phyloP scores from a whole-genome alignment of 2,797 vertebrate species.

The Danio kyathit region DNA sequence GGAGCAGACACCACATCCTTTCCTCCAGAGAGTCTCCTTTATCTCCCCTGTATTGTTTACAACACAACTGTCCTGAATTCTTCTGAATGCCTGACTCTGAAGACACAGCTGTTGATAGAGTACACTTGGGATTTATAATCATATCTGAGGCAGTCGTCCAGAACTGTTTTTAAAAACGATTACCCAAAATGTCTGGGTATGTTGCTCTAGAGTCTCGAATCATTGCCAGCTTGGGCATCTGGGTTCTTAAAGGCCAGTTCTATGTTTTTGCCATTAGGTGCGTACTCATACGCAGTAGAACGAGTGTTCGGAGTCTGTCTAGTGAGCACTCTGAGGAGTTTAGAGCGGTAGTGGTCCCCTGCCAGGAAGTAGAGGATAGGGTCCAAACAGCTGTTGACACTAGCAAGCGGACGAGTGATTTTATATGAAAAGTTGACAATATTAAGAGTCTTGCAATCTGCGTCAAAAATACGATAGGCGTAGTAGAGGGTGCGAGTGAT shows the following conservation, averaged over 20 bases:
- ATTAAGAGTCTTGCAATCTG: constrained; percentile 84
- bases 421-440: constrained; percentile 93
- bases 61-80: not conserved
- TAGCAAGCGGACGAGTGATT: constrained; percentile 91
- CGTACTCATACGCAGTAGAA: constrained; percentile 24
- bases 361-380: constrained; percentile 92
- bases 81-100: not conserved
- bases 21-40: constrained; percentile 19
- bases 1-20: constrained; percentile 17
- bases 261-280: constrained; percentile 53
- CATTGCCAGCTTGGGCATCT: constrained; percentile 42
- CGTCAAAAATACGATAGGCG: constrained; percentile 84
- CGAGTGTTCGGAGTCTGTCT: constrained; percentile 53
- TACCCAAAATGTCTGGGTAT: constrained; percentile 7
- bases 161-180: constrained; percentile 1
- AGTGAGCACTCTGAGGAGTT: constrained; percentile 71
- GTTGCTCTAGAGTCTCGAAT: constrained; percentile 51
- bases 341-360: constrained; percentile 86
- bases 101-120: not conserved
- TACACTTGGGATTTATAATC: not conserved
- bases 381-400: constrained; percentile 93
- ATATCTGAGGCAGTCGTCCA: constrained; percentile 3
- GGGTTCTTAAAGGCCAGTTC: constrained; percentile 66
- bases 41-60: not conserved
- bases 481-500: constrained; percentile 93